Evolutionary conservation across 2,113 vertebrate genomes (phyloP).

Genomic region (Xiphophorus hellerii): DNA sequence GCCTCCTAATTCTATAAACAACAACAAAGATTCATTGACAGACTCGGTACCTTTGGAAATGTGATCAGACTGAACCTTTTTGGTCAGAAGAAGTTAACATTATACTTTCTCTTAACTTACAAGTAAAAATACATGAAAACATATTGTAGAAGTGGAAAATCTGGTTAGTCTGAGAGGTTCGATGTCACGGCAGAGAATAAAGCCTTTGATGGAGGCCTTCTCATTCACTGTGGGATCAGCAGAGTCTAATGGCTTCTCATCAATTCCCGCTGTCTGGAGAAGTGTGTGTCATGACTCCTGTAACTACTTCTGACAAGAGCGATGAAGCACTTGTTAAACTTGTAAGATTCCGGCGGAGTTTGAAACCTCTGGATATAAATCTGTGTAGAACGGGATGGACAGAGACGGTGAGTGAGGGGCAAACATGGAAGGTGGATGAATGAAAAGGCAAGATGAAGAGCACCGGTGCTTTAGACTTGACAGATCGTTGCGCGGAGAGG

Average conservation of each 20-base stretch:
- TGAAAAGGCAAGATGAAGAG: slow-evolving; percentile 48
- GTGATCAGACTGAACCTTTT: slow-evolving; percentile 11
- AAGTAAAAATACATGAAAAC: neutral
- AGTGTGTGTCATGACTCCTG: slow-evolving; percentile 74
- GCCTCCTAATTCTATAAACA: slow-evolving; percentile 21
- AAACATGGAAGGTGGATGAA: slow-evolving; percentile 29
- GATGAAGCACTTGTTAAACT: slow-evolving; percentile 76
- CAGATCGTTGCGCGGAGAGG: slow-evolving; percentile 26
- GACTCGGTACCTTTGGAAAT: slow-evolving; percentile 2
- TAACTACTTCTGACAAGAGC: slow-evolving; percentile 75
- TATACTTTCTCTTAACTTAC: neutral
- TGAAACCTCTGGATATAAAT: slow-evolving; percentile 72
- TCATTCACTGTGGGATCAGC: slow-evolving; percentile 53
- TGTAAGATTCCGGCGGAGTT: slow-evolving; percentile 67
- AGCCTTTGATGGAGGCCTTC: slow-evolving; percentile 42
- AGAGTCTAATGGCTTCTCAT: slow-evolving; percentile 67
- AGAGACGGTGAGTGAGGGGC: slow-evolving; percentile 42
- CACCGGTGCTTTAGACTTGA: slow-evolving; percentile 49
- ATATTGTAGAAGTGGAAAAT: neutral
- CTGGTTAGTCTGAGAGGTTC: slow-evolving; percentile 1
- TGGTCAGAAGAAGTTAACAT: slow-evolving; percentile 10
- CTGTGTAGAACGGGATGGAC: slow-evolving; percentile 54
- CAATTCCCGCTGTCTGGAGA: slow-evolving; percentile 67
- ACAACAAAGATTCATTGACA: slow-evolving; percentile 11
- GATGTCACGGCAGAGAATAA: slow-evolving; percentile 21